phyloP scores from a whole-genome alignment of 2,113 vertebrate species.

The Lonchura striata region DNA sequence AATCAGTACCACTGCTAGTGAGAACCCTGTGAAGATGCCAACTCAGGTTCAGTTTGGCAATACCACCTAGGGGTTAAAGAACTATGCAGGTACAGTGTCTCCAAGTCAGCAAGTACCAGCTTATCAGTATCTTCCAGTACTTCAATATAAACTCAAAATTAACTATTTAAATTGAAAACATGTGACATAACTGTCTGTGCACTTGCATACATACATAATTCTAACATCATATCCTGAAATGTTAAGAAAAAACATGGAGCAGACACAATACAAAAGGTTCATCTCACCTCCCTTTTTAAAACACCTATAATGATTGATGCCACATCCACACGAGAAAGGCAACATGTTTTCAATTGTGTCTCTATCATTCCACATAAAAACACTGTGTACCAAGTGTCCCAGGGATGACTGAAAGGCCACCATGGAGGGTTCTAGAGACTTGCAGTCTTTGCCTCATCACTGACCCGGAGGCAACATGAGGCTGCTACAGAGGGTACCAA shows the following conservation, averaged over 20 bases:
- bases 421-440: neutral
- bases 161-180: neutral
- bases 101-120: neutral
- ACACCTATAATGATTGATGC: neutral
- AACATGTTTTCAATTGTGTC: neutral
- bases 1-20: neutral
- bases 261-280: neutral
- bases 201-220: neutral
- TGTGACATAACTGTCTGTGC: neutral
- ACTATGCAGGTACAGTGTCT: neutral
- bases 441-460: neutral
- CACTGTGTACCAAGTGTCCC: neutral
- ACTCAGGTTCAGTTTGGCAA: neutral
- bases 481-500: neutral
- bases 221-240: neutral
- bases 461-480: fast-evolving
- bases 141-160: neutral
- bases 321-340: neutral
- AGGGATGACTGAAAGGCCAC: neutral
- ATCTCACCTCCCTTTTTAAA: neutral
- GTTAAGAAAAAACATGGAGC: neutral
- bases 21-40: neutral
- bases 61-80: neutral
- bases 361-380: neutral
- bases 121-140: neutral